These are phyloP conservation scores for Trachelus stipa DNA, from an alignment of 2,888 invertebrate species.

Conservation along the genomic window DNA sequence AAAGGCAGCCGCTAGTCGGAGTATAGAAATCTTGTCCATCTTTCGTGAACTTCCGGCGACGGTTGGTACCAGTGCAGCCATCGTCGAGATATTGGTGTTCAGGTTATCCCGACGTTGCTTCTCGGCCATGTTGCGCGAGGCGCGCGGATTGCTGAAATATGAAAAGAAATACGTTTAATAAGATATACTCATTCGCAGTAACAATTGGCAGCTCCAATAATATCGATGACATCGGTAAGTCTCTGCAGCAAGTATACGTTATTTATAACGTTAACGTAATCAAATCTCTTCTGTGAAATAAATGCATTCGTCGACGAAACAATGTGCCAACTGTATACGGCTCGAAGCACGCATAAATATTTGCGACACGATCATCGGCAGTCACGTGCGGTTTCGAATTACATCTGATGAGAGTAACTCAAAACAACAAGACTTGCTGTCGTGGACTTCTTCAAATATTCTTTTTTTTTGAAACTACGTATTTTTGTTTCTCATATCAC, in stretches of 20 bases:
- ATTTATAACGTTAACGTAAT: background rate
- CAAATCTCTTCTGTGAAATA: background rate
- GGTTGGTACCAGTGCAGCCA: constrained; percentile 86
- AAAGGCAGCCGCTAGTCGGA: constrained; percentile 87
- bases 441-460: background rate
- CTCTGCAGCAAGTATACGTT: background rate
- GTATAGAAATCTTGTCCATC: constrained; percentile 91
- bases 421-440: background rate
- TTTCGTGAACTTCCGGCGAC: constrained; percentile 84
- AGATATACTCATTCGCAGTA: background rate
- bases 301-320: background rate
- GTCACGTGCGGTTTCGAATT: background rate
- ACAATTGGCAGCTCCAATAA: background rate
- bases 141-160: constrained; percentile 77
- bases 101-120: constrained; percentile 91
- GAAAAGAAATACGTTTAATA: constrained; percentile 22
- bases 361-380: background rate
- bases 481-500: background rate
- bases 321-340: background rate
- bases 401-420: background rate
- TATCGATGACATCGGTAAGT: background rate
- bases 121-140: constrained; percentile 89
- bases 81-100: constrained; percentile 85
- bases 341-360: background rate
- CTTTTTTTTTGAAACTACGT: background rate